Evolutionary conservation across 2,797 vertebrate species (phyloP).

Genomic region (Pseudotriccus pelzelni): DNA sequence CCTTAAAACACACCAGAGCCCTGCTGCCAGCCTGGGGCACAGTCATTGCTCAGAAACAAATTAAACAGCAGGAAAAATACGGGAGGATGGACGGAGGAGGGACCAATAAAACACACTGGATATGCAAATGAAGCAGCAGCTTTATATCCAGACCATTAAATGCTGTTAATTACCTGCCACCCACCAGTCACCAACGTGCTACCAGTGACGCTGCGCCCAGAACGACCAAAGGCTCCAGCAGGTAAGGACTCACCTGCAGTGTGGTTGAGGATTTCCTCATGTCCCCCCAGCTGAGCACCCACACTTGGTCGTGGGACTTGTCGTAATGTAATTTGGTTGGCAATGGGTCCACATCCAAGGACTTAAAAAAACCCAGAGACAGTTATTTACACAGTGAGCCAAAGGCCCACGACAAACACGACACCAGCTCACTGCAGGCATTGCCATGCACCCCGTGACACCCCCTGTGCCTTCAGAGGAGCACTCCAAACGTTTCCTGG

Average conservation of each 20-base stretch:
- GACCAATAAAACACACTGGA: background rate
- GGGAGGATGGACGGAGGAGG: background rate
- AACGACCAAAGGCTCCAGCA: background rate
- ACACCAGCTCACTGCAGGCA: background rate
- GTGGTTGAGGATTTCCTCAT: slow-evolving; percentile 81
- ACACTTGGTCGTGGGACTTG: slow-evolving; percentile 97
- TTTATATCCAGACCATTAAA: background rate
- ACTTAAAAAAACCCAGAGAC: slow-evolving; percentile 73
- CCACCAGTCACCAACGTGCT: background rate
- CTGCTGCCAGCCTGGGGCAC: slow-evolving; percentile 29
- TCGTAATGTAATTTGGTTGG: slow-evolving; percentile 93
- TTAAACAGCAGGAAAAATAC: slow-evolving; percentile 49
- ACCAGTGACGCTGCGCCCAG: background rate
- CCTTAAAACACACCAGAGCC: slow-evolving; percentile 8
- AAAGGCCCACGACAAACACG: background rate
- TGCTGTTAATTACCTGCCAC: background rate
- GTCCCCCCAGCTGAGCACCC: slow-evolving; percentile 93
- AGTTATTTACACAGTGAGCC: background rate
- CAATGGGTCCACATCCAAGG: slow-evolving; percentile 86
- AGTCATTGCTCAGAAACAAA: slow-evolving; percentile 26
- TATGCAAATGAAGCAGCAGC: slow-evolving; percentile 4
- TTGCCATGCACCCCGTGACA: background rate
- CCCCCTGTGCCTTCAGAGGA: background rate
- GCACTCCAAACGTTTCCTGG: background rate
- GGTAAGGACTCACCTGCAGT: slow-evolving; percentile 82